These are phyloP conservation scores for Lucifuga dentata DNA, from an alignment of 2,113 vertebrate species.

Conservation along the genomic window DNA sequence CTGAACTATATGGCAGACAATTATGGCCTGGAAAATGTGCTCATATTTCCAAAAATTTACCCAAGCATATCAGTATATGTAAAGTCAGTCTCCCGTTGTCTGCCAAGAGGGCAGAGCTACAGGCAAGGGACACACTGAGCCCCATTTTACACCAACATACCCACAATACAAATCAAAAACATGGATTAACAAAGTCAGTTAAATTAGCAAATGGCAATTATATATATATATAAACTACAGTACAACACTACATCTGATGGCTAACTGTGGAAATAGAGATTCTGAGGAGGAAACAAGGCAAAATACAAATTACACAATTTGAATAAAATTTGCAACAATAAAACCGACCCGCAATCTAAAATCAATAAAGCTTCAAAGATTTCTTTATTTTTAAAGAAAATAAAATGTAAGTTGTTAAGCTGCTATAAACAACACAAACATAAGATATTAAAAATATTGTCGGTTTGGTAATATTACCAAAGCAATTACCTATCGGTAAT, in stretches of 20 bases:
- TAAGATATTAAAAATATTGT: too few species aligned
- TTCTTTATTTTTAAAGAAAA: too few species aligned
- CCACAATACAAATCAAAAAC: slow-evolving; percentile 18
- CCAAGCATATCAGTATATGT: slow-evolving; percentile 16
- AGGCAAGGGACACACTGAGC: slow-evolving; percentile 3
- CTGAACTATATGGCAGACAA: slow-evolving; percentile 23
- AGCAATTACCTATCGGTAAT: too few species aligned
- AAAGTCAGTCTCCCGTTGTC: slow-evolving; percentile 27
- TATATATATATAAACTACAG: slow-evolving; percentile 6
- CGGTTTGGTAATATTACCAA: too few species aligned
- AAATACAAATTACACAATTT: slow-evolving; percentile 1
- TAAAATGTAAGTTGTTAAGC: too few species aligned
- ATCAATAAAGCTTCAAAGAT: too few species aligned
- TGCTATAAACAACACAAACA: too few species aligned
- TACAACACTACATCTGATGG: neutral
- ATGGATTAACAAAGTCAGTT: neutral
- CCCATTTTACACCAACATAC: neutral
- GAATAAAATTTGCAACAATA: too few species aligned
- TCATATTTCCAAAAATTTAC: slow-evolving; percentile 13
- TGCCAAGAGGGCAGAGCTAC: slow-evolving; percentile 25
- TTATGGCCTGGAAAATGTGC: slow-evolving; percentile 24
- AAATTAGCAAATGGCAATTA: neutral
- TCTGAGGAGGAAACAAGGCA: neutral
- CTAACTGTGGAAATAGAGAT: slow-evolving; percentile 6
- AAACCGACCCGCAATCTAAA: too few species aligned